These are phyloP conservation scores for Plectrocnemia conspersa DNA, from an alignment of 1,140 invertebrate species.

Conservation along the genomic window DNA sequence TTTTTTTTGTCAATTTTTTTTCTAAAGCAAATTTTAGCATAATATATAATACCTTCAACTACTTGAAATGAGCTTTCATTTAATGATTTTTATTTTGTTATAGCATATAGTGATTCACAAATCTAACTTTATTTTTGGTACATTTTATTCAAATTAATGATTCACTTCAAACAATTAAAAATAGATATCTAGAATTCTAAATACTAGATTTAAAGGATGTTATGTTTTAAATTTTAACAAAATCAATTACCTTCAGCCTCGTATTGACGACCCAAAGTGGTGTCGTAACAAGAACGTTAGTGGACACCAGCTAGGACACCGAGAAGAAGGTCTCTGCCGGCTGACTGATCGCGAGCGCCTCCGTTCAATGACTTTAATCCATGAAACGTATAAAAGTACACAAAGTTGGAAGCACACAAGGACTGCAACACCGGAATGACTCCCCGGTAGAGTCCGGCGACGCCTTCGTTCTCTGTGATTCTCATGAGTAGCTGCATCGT, in stretches of 20 bases:
- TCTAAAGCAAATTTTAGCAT: too few relatives aligned
- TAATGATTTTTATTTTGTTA: too few relatives aligned
- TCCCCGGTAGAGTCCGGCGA: conserved; percentile 71
- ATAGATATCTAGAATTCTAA: too few relatives aligned
- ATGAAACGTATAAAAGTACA: conserved; percentile 91
- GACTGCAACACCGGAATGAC: conserved; percentile 76
- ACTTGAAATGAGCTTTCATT: too few relatives aligned
- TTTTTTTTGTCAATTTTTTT: too few relatives aligned
- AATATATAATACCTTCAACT: too few relatives aligned
- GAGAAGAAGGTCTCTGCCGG: conserved; percentile 69
- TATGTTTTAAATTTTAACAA: too few relatives aligned
- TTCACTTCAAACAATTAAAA: too few relatives aligned
- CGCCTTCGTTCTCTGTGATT: conserved; percentile 64
- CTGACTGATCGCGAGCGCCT: conserved; percentile 50
- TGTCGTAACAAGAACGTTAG: conserved; percentile 80
- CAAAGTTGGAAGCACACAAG: conserved; percentile 83
- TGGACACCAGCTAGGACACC: conserved; percentile 74
- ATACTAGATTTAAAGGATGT: too few relatives aligned
- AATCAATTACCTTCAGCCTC: conserved; percentile 68
- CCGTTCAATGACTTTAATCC: conserved; percentile 62
- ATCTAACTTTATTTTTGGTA: too few relatives aligned
- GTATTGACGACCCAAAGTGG: conserved; percentile 91
- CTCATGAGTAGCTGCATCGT: conserved; percentile 57
- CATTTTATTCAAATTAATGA: too few relatives aligned
- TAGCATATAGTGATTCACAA: too few relatives aligned